These are phyloP conservation scores for Myiozetetes cayanensis DNA, from an alignment of 2,113 vertebrate species.

Conservation along the genomic window DNA sequence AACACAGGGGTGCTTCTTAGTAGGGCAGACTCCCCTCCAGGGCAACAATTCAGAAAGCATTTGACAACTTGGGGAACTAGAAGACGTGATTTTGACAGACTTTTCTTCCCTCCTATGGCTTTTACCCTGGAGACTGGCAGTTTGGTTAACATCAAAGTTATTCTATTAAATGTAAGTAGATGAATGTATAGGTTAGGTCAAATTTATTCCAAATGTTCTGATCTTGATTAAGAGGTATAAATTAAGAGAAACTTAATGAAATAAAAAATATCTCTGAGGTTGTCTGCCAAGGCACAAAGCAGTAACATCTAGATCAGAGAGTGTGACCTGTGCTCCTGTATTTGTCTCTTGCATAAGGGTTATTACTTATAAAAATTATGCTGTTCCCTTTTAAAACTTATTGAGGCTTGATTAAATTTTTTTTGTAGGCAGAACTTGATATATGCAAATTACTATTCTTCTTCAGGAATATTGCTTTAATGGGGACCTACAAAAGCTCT, in stretches of 20 bases:
- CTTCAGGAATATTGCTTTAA: conserved; percentile 15
- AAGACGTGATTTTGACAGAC: background rate
- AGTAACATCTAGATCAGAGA: background rate
- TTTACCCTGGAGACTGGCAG: background rate
- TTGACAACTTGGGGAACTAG: background rate
- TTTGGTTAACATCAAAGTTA: background rate
- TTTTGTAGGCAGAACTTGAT: background rate
- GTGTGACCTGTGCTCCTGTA: background rate
- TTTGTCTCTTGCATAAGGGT: background rate
- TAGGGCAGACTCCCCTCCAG: background rate
- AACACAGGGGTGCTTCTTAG: background rate
- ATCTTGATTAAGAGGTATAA: background rate
- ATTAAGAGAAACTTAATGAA: background rate
- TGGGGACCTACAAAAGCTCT: conserved; percentile 3
- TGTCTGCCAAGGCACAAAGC: background rate
- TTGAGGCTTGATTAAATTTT: background rate
- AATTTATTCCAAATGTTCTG: background rate
- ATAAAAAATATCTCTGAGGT: background rate
- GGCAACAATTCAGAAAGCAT: background rate
- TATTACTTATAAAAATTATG: background rate
- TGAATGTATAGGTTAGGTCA: background rate
- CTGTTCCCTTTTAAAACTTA: conserved; percentile 2
- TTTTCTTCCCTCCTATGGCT: background rate
- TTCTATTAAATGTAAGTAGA: background rate
- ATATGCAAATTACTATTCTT: conserved; percentile 42